Evolutionary conservation across 2,797 vertebrate species (phyloP).

Genomic region (Sciurus carolinensis): DNA sequence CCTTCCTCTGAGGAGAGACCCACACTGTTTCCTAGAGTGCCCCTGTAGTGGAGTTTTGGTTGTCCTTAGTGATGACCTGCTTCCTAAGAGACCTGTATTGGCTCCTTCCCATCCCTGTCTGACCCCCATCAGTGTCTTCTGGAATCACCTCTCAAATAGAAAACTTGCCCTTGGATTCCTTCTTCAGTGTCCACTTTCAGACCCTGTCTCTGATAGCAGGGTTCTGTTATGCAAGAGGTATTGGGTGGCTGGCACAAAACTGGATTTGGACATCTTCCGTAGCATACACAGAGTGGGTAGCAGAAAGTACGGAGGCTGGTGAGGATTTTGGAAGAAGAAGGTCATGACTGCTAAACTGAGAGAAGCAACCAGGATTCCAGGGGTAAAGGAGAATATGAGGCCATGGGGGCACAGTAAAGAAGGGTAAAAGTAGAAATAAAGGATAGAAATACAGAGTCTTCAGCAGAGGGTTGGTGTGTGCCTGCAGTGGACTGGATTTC

Average conservation of each 20-base stretch:
- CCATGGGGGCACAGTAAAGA: not conserved
- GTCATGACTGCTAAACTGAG: not conserved
- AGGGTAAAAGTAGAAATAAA: not conserved
- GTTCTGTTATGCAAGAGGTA: not conserved
- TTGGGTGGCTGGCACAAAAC: not conserved
- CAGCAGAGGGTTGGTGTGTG: not conserved
- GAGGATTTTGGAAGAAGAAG: not conserved
- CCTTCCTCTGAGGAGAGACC: not conserved
- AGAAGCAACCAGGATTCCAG: slow-evolving; percentile 12
- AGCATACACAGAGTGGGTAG: not conserved
- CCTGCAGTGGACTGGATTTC: not conserved
- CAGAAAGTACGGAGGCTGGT: not conserved
- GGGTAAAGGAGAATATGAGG: not conserved
- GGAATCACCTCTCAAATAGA: not conserved
- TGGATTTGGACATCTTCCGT: not conserved
- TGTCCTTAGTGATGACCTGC: not conserved
- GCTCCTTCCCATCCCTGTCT: not conserved
- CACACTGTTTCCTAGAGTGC: too few species aligned
- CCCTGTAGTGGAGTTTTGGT: not conserved
- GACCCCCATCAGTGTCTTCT: not conserved
- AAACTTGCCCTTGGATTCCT: not conserved
- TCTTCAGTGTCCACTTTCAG: not conserved
- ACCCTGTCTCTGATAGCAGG: not conserved
- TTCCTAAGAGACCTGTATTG: not conserved
- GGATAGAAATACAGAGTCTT: not conserved